phyloP scores from a whole-genome alignment of 2,113 vertebrate species.

The Mastomys natalensis region DNA sequence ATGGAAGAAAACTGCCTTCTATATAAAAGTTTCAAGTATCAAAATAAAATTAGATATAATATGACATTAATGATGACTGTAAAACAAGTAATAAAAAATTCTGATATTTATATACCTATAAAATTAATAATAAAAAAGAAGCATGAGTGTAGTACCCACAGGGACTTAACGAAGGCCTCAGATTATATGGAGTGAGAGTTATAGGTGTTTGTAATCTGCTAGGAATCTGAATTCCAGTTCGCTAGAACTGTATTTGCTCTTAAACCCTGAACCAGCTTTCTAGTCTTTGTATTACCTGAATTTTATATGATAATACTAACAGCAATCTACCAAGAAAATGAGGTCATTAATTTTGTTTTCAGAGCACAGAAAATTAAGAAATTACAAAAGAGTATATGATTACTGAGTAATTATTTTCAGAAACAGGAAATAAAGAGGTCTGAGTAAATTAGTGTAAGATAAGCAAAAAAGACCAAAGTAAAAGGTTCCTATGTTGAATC shows the following conservation, averaged over 20 bases:
- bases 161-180: neutral
- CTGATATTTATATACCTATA: too few relatives aligned
- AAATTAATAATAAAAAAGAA: too few relatives aligned
- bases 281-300: neutral
- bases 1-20: too few relatives aligned
- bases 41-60: too few relatives aligned
- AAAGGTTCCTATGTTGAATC: neutral
- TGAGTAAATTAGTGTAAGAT: neutral
- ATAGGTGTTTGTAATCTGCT: neutral
- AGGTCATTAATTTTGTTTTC: neutral
- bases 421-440: neutral
- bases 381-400: neutral
- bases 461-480: neutral
- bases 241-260: neutral
- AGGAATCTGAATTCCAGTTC: neutral
- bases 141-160: neutral
- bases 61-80: too few relatives aligned
- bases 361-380: neutral
- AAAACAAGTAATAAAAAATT: too few relatives aligned
- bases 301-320: neutral
- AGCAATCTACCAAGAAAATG: neutral
- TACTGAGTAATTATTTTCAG: neutral
- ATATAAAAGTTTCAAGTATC: too few relatives aligned
- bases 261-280: neutral
- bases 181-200: neutral